A percentile compares a stretch with the other conserved stretches of the same genome.
Conservation (phyloP, 2,888 invertebrate genomes). For the Hydraecia micacea region DNA sequence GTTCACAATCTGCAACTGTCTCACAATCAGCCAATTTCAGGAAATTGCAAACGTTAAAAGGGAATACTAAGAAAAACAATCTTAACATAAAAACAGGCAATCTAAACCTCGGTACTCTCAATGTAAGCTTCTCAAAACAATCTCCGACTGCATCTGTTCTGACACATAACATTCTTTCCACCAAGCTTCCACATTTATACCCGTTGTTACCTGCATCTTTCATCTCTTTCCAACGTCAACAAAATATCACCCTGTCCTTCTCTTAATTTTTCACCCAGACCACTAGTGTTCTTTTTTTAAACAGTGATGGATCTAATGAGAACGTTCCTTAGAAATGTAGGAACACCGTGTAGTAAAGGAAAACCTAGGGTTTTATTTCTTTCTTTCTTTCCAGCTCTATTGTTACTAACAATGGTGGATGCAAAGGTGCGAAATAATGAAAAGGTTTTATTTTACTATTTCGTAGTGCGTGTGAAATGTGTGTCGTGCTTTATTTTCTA, state of each 20-base stretch:
- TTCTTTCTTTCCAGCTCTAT: constrained; percentile 39
- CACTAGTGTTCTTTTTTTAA: constrained; percentile 34
- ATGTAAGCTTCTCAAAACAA: constrained; percentile 15
- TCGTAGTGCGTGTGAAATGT: constrained; percentile 46
- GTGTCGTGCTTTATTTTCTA: constrained; percentile 42
- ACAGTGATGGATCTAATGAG: constrained; percentile 50
- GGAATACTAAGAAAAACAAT: background rate
- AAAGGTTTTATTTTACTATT: constrained; percentile 45
- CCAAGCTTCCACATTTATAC: constrained; percentile 44
- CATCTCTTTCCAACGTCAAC: constrained; percentile 23
- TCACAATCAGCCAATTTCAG: background rate
- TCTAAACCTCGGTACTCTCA: background rate
- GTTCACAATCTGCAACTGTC: background rate
- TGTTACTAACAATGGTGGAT: constrained; percentile 42
- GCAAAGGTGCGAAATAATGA: constrained; percentile 36
- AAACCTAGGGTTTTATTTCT: constrained; percentile 24
- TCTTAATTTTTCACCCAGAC: constrained; percentile 33
- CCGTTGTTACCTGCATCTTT: constrained; percentile 41
- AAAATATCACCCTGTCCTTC: constrained; percentile 9
- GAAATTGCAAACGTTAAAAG: background rate
- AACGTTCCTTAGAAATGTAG: constrained; percentile 28
- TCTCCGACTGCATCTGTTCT: constrained; percentile 20
- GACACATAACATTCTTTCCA: constrained; percentile 42
- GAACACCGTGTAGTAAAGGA: constrained; percentile 22
- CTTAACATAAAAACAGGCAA: background rate